Percentiles rank a stretch among this genome's conserved stretches.
Evolutionary conservation across 2,797 vertebrate species (phyloP).

Genomic region (Sylvilagus floridanus): DNA sequence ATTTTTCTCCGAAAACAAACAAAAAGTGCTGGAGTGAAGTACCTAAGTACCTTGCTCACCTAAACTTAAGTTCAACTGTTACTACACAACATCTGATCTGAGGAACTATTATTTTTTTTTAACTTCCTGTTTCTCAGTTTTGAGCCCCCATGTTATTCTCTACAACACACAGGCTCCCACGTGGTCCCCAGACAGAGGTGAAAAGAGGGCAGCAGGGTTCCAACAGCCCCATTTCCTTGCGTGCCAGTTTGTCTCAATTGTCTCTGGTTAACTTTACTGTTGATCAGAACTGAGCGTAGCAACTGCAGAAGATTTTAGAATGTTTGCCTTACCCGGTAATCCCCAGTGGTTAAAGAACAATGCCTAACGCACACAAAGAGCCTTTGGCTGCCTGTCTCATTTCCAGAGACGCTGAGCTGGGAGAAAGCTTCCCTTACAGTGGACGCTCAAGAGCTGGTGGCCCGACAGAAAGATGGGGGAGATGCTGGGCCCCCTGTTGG

Average conservation of each 20-base stretch:
- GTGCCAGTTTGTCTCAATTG: not conserved
- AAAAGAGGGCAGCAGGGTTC: not conserved
- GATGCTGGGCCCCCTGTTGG: not conserved
- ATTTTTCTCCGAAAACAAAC: not conserved
- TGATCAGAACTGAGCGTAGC: not conserved
- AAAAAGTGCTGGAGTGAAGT: not conserved
- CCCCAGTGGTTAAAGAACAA: constrained; percentile 9
- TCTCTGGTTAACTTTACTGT: constrained; percentile 47
- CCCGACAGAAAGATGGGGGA: not conserved
- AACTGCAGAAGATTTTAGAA: constrained; percentile 57
- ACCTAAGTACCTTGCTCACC: not conserved
- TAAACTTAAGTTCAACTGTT: constrained; percentile 43
- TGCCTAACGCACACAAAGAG: constrained; percentile 48
- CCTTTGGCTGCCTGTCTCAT: constrained; percentile 48
- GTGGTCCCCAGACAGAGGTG: not conserved
- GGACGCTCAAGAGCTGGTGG: constrained; percentile 4
- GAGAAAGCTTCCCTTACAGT: constrained; percentile 50
- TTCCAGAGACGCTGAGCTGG: constrained; percentile 46
- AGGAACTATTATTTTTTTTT: not conserved
- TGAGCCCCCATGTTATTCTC: not conserved
- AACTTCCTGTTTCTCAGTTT: constrained; percentile 13
- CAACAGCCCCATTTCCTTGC: constrained; percentile 17
- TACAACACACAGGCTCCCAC: not conserved
- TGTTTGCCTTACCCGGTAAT: not conserved
- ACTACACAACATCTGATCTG: not conserved